Base-by-base conservation (phyloP, 30 jellyfish, hydroid and myxozoan species). In the Catostylus mosaicus region DNA sequence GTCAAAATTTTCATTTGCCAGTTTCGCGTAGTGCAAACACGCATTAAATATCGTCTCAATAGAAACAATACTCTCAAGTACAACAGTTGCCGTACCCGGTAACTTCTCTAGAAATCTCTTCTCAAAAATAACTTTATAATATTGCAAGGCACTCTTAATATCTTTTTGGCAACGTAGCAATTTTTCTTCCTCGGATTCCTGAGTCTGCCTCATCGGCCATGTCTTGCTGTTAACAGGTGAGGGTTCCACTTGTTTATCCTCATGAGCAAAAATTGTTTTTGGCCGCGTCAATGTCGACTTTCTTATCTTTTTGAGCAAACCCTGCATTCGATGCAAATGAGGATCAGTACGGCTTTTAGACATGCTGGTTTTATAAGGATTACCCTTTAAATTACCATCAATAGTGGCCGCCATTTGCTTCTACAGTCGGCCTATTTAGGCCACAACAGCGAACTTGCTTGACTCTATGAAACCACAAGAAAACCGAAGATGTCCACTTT, bases 11-110 rank as follows among this genome's bases (percentile, higher is more conserved):
- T 88, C 97, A 50, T 88, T 78, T 22, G 84, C 87, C 65, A 83
- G 62, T 77, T 77, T 84, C 37, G 95, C 73, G 73, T 75, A 77
- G 69, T 82, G 87, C 70, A 94, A 52, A 75, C 97, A 82, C 43
- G 66, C 83, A 72, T 71, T 93, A 77, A 88, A 75, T 27, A 90
- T 83, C n/a, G 87, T 84, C 80, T 88, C 97, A 4, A 95, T 93
- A 79, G 89, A 67, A 14, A 94, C 94, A 19, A 94, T 84, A 36
- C 97, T 80, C 77, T 94, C 99, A 69, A 94, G 78, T 16, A 94
- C 97, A 24, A 95, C 99, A 33, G 97, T 94, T 19, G 99, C 99
- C 47, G 99, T 94, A 26, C 99, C 99, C 6, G 99, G 99, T 45
- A 94, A 75, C 75, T 94, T 94, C 72, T 94, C 97, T 34, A 84